Base-by-base conservation (phyloP, 2,113 vertebrate genomes). In the Coregonus clupeaformis region DNA sequence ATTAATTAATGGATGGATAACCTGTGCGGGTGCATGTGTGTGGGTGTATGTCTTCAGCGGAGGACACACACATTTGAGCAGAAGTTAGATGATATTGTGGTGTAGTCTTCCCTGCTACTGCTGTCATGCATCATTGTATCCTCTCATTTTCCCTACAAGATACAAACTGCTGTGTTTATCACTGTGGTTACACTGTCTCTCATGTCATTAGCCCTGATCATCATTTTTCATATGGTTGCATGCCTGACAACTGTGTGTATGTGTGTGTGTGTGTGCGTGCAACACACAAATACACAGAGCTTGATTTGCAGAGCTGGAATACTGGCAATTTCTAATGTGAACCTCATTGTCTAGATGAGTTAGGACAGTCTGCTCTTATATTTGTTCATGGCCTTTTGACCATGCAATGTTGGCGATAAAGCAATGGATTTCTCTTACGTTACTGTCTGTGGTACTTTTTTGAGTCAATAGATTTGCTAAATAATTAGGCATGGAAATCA, bases 401-500 rank as follows among this genome's bases (percentile, higher is more conserved):
- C 18, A 24, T 60, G n/a, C 14, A 20, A 55, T 16, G 52, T 55
- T 55, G 13, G 18, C 5, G 52, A 55, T 55, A 55, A 22, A 22
- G 57, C 57, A n/a, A 24, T 22, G 6, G 57, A 60, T 60, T 60
- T 24, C n/a, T 22, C 6, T 11, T 9, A 7, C n/a, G 11, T 60
- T 55, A 55, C 6, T 55, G 18, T 55, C 6, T 14, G 16, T 55
- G 4, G 20, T 55, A 55, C 20, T 18, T 55, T 55, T 55, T 4
- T 4, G 52, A 55, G 52, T 55, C 52, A 18, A 22, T 45, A 69
- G 20, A 69, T 22, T 14, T 11, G 5, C 36, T 47, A 47, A 9
- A 73, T 70, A 71, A 65, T 74, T 81, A 73, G 55, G 60, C 65
- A 75, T 57, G 71, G 49, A 76, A 64, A 77, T 81, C 36, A 76